A percentile compares a stretch with the other conserved stretches of the same genome.
phyloP scores from a whole-genome alignment of 2,113 vertebrate species.

The Neotoma lepida region DNA sequence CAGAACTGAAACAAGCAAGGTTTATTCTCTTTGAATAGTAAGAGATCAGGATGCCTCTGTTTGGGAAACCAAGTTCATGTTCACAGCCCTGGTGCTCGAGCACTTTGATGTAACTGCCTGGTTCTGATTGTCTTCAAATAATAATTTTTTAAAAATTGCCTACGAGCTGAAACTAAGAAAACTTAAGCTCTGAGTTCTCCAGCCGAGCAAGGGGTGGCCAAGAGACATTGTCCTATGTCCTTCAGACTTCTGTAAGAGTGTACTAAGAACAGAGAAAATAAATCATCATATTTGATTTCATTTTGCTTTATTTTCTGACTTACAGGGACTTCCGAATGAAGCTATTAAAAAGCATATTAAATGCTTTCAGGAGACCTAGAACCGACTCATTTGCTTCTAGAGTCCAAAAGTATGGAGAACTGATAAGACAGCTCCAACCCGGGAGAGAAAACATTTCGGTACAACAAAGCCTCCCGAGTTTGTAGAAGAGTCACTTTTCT shows the following conservation, averaged over 20 bases:
- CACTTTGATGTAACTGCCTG: slow-evolving; percentile 20
- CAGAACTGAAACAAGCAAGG: slow-evolving; percentile 11
- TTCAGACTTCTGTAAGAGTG: neutral
- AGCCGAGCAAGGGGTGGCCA: neutral
- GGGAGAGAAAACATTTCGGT: neutral
- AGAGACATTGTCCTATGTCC: neutral
- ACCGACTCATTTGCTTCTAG: neutral
- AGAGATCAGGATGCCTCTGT: neutral
- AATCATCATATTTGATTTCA: neutral
- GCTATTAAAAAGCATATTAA: neutral
- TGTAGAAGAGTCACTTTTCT: neutral
- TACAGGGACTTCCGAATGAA: neutral
- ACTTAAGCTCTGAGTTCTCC: neutral
- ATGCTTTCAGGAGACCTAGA: neutral
- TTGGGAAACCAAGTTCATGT: slow-evolving; percentile 16
- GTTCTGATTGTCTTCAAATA: slow-evolving; percentile 45
- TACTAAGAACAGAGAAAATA: neutral
- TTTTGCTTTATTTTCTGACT: neutral
- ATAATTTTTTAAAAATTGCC: neutral
- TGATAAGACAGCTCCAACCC: neutral
- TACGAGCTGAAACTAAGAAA: neutral
- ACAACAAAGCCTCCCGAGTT: neutral
- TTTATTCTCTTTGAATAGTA: neutral
- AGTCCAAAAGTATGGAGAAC: slow-evolving; percentile 8
- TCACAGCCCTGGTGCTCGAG: slow-evolving; percentile 22